Percentiles rank a stretch among this genome's conserved stretches.
Evolutionary conservation across 2,113 vertebrate genomes (phyloP).

Genomic region (Eptatretus burgeri): DNA sequence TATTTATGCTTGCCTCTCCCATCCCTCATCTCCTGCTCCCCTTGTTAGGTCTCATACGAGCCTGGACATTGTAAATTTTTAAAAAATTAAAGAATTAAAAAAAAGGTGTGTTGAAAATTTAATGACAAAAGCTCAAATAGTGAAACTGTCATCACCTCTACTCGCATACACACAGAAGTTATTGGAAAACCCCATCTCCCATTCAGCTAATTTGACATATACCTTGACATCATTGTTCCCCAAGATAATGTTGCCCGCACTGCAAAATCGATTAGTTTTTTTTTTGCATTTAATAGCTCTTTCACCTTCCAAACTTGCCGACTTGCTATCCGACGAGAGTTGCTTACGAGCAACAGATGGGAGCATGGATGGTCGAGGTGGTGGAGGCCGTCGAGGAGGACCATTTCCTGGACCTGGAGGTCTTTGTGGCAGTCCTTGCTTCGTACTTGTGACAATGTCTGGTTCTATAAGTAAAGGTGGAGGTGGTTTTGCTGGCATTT

Average conservation of each 20-base stretch:
- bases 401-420: slow-evolving; percentile 42
- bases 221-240: background rate
- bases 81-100: no score
- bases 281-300: background rate
- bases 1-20: no score
- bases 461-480: slow-evolving; percentile 54
- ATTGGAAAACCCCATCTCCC: no score
- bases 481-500: slow-evolving; percentile 42
- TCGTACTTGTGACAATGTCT: slow-evolving; percentile 89
- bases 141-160: no score
- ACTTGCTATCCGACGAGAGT: slow-evolving; percentile 35
- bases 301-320: slow-evolving; percentile 22
- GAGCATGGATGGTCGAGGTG: slow-evolving; percentile 40
- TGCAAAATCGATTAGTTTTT: background rate
- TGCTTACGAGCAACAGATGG: slow-evolving; percentile 33
- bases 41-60: no score
- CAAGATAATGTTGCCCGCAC: background rate
- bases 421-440: slow-evolving; percentile 49
- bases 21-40: no score
- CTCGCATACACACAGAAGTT: no score
- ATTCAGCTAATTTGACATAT: background rate
- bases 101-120: no score
- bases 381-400: slow-evolving; percentile 59
- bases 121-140: no score
- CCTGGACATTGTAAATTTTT: no score